phyloP scores from a whole-genome alignment of 2,797 vertebrate genomes.

The Scomberomorus guttatus region DNA sequence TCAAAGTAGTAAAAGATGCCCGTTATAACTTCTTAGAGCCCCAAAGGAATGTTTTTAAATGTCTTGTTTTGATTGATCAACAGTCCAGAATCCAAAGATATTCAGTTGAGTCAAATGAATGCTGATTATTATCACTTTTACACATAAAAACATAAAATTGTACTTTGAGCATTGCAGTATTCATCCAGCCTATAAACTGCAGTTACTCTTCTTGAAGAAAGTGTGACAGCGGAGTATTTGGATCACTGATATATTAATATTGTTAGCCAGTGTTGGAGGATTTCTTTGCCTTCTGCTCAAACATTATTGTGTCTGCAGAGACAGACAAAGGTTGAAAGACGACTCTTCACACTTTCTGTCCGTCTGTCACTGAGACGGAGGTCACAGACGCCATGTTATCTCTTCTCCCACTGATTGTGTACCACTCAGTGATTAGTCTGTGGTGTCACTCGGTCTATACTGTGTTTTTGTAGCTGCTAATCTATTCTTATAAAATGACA shows the following conservation, averaged over 20 bases:
- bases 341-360: background rate
- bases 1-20: too few relatives aligned
- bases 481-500: conserved; percentile 38
- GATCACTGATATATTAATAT: background rate
- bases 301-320: background rate
- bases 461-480: background rate
- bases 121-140: too few relatives aligned
- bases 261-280: too few relatives aligned
- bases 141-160: too few relatives aligned
- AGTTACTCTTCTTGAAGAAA: too few relatives aligned
- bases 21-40: too few relatives aligned
- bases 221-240: background rate
- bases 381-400: conserved; percentile 15
- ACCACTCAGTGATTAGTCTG: conserved; percentile 22
- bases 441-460: conserved; percentile 11
- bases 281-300: too few relatives aligned
- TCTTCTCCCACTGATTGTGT: conserved; percentile 22
- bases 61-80: too few relatives aligned
- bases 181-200: background rate
- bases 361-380: background rate
- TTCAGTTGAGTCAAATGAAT: too few relatives aligned
- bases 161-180: too few relatives aligned
- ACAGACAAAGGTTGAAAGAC: conserved; percentile 8
- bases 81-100: too few relatives aligned
- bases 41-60: too few relatives aligned